A percentile compares a stretch with the other conserved stretches of the same genome.
Conservation (phyloP, 2,888 invertebrate genomes). For the Psylliodes chrysocephalus region DNA sequence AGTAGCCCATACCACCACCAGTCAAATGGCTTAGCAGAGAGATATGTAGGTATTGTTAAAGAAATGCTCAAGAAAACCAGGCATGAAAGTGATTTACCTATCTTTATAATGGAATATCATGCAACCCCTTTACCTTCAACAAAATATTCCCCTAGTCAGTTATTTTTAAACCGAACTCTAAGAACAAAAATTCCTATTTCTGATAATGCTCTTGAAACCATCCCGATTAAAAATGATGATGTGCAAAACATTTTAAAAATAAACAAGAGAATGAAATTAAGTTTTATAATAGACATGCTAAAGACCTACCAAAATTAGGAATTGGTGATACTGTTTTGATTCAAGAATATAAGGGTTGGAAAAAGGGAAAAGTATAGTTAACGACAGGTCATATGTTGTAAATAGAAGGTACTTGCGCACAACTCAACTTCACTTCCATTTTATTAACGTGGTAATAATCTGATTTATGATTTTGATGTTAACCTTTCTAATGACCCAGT, state of each 20-base stretch:
- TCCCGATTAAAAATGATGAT: too few relatives aligned
- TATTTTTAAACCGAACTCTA: slow-evolving; percentile 13
- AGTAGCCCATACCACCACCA: not conserved
- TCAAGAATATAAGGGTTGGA: not conserved
- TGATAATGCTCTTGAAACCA: not conserved
- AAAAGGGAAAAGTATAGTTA: not conserved
- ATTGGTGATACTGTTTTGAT: not conserved
- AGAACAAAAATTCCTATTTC: slow-evolving; percentile 11
- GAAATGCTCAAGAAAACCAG: slow-evolving; percentile 17
- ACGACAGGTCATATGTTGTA: not conserved
- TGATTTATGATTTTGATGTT: too few relatives aligned
- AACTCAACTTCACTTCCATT: not conserved
- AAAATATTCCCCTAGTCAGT: slow-evolving; percentile 11
- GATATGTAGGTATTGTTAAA: slow-evolving; percentile 20
- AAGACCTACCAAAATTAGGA: not conserved
- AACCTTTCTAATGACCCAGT: too few relatives aligned
- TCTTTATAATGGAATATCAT: slow-evolving; percentile 15
- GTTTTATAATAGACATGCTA: not conserved
- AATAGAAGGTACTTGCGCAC: not conserved
- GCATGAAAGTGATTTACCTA: not conserved
- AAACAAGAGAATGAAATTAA: not conserved
- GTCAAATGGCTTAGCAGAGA: not conserved
- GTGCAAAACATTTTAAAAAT: too few relatives aligned
- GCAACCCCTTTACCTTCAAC: slow-evolving; percentile 13
- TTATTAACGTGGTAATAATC: not conserved